phyloP scores from a whole-genome alignment of 2,888 invertebrate genomes.

The Gerosis bhagava region DNA sequence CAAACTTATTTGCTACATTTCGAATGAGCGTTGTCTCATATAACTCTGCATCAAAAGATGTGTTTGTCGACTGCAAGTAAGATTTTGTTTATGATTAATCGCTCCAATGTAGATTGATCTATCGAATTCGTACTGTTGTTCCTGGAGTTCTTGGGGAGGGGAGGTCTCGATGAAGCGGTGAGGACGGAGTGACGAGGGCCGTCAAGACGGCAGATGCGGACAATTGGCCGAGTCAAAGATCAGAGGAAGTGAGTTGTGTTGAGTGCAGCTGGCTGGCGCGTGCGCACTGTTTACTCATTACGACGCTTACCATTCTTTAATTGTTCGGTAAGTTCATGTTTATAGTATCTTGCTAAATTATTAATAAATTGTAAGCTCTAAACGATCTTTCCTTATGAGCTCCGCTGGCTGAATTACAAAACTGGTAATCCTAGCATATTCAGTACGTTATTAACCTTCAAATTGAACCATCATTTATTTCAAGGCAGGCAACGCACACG shows the following conservation, averaged over 20 bases:
- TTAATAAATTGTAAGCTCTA: no score
- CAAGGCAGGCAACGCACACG: no score
- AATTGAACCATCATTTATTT: no score
- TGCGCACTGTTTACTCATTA: constrained; percentile 55
- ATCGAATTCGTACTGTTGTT: constrained; percentile 2
- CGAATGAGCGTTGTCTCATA: constrained; percentile 15
- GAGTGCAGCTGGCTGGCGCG: constrained; percentile 51
- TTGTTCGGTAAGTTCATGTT: constrained; percentile 46
- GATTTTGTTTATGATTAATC: constrained; percentile 35
- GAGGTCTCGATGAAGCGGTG: constrained; percentile 52
- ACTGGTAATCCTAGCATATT: no score
- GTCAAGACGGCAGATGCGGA: constrained; percentile 70
- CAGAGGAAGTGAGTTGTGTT: constrained; percentile 66
- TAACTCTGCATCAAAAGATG: constrained; percentile 9
- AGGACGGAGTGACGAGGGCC: constrained; percentile 41
- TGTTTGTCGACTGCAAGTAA: constrained; percentile 34
- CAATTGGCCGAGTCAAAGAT: constrained; percentile 79
- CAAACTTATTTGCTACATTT: constrained; percentile 41
- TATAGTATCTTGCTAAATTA: no score
- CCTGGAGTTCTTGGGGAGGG: constrained; percentile 32
- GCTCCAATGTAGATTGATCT: constrained; percentile 46
- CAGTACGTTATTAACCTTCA: no score
- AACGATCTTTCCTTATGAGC: no score
- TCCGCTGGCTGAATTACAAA: no score
- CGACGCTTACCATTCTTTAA: constrained; percentile 43